Evolutionary conservation across 1,140 invertebrate species (phyloP).

Genomic region (Bombus pyrosoma): DNA sequence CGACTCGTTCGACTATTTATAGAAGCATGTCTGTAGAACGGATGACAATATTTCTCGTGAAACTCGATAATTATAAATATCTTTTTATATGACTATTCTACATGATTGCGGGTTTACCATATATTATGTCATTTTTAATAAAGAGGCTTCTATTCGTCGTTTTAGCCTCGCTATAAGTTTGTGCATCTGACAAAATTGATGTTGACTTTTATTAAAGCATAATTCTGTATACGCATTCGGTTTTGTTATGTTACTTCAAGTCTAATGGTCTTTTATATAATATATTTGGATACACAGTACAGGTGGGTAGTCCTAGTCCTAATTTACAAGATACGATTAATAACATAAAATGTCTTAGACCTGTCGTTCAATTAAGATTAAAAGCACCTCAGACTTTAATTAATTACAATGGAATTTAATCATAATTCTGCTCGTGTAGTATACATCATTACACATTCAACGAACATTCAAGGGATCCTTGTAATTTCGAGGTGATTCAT

Average conservation of each 20-base stretch:
- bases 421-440: neutral
- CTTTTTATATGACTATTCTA: too few species aligned
- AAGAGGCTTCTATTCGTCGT: too few species aligned
- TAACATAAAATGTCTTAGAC: neutral
- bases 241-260: too few species aligned
- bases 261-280: too few species aligned
- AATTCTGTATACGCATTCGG: too few species aligned
- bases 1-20: constrained; percentile 2
- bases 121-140: too few species aligned
- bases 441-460: neutral
- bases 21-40: neutral
- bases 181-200: too few species aligned
- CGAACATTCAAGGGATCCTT: too few species aligned
- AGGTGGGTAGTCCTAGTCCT: neutral
- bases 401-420: constrained; percentile 1
- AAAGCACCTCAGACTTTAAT: neutral
- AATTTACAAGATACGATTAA: neutral
- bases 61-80: constrained; percentile 6
- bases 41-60: constrained; percentile 6
- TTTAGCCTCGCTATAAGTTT: too few species aligned
- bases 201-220: too few species aligned
- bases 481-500: constrained; percentile 17
- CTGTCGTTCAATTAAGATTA: neutral
- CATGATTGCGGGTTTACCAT: too few species aligned
- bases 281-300: neutral